Evolutionary conservation across 2,888 invertebrate species (phyloP), one percentile per base, ranked within the genome.

Genomic region (Luperina nickerlii): DNA sequence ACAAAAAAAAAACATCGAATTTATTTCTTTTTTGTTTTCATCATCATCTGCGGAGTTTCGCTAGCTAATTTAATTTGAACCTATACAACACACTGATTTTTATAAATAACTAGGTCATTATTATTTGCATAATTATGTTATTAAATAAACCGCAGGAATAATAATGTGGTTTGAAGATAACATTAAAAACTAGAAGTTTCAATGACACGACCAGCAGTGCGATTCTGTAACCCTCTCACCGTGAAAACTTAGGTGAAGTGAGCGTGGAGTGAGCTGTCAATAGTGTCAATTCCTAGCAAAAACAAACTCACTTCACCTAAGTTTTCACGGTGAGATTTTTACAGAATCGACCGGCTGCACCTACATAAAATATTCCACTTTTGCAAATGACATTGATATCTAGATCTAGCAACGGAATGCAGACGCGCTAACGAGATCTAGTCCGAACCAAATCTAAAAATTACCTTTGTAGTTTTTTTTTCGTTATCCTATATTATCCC

Each of bases 101-200:
- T 60, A 60, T 5, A 57, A 60, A n/a, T 4, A 57, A 57, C n/a
- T n/a, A 85, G 67, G 81, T 81, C 73, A 85, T 66, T 82, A 72
- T 76, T 57, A 51, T 73, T 76, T 72, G 48, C 66, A 38, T 54
- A 20, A 54, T 54, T 71, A 67, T 83, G 48, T 48, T 76, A 81
- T 63, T 69, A 13, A 74, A 45, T 32, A 72, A 79, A 83, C 79
- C 87, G 32, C 79, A 76, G 20, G 32, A 60, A 83, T 74, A 70
- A 62, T 76, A 71, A 54, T 76, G 79, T 66, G 78, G 79, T 72
- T 83, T 57, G n/a, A 45, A 65, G 74, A 74, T 86, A 79, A 76
- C 48, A 68, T 27, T 51, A 66, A 85, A 78, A 82, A 77, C 45
- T 45, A 27, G 45, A 62, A 48, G 20, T n/a, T 76, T 69, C 72